Evolutionary conservation across 2,113 vertebrate species (phyloP), one percentile per base, ranked within the genome.

Genomic region (Anarrhichthys ocellatus): DNA sequence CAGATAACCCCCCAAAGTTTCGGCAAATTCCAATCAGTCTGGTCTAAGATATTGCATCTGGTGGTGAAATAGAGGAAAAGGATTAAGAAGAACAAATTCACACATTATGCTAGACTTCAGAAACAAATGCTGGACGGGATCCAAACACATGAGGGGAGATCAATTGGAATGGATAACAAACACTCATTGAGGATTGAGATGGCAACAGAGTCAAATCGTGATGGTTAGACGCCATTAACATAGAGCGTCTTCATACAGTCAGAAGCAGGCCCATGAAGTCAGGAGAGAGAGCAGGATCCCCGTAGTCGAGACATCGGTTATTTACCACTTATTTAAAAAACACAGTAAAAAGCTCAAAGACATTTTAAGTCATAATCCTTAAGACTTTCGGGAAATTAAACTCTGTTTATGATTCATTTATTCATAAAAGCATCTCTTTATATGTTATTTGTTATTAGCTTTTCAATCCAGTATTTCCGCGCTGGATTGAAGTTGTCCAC

Each of bases 121-220:
- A 2, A 62, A 24, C 3, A 54, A 69, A 72, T 27, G 15, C 11
- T 48, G 32, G 52, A 72, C 32, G 0, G 1, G 7, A 34, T 44
- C 27, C 20, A 54, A 62, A 78, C 11, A 32, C 52, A 24, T 32
- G n/a, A 59, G 70, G 32, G 40, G 46, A 22, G 73, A 81, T 56
- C 3, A 72, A 14, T 13, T 67, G 22, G 11, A 76, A 46, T 59
- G 67, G 13, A 14, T 54, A 38, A 52, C 9, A 69, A 58, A 70
- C 40, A 40, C 22, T 48, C 20, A 42, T 3, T 9, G 48, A 71
- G 20, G 7, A 62, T 73, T 66, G 17, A 67, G 4, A 61, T 34
- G 13, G 10, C 13, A 64, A 36, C 52, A 44, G 24, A 44, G 18
- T 34, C 14, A 48, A 36, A 9, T 10, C 36, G 8, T 27, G 48